Base-by-base conservation (phyloP, 2,888 invertebrate genomes). In the Scaeva pyrastri region DNA sequence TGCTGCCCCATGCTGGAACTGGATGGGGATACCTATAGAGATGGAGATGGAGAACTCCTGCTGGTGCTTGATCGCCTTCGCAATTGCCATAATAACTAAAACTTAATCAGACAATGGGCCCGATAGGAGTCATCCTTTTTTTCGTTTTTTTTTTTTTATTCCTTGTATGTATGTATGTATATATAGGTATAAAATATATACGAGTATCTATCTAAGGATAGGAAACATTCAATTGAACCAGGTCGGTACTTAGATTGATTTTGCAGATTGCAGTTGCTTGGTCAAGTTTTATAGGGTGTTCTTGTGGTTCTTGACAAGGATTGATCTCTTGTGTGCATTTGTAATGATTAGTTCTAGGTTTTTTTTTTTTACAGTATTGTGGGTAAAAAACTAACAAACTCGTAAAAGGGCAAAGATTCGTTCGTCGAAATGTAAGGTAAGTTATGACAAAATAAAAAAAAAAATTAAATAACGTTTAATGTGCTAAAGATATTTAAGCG, bases 31-130 rank as follows among this genome's bases (percentile, higher is more conserved):
- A n/a, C n/a, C 31, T 1, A 31, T 31, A 7, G 31, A 6, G 6
- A 4, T 31, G 31, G 31, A 6, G 3, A 8, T 31, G 31, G 31
- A 48, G 55, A 66, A 14, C 56, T 64, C 41, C 26, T 66, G 58
- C 31, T 50, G 68, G 74, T 66, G 64, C 75, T 70, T 85, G 85
- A 82, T 79, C 78, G 83, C 83, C 68, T 79, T 64, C 56, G 78
- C 74, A 78, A 84, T 86, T 82, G 86, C 73, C 82, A 71, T 86
- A 86, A 81, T 82, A 86, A 86, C 74, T 82, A 81, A 82, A 82
- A 86, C 86, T 74, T 86, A 82, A 82, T 82, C 86, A 86, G 78
- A 78, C 78, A 82, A 81, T 82, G 77, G 72, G 71, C 70, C 60
- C 80, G 81, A 76, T 80, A 85, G 76, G 72, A 79, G 71, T 21